These are phyloP conservation scores for Drosophila pseudotalamancana DNA, from an alignment of 2,888 invertebrate genomes.

Conservation along the genomic window DNA sequence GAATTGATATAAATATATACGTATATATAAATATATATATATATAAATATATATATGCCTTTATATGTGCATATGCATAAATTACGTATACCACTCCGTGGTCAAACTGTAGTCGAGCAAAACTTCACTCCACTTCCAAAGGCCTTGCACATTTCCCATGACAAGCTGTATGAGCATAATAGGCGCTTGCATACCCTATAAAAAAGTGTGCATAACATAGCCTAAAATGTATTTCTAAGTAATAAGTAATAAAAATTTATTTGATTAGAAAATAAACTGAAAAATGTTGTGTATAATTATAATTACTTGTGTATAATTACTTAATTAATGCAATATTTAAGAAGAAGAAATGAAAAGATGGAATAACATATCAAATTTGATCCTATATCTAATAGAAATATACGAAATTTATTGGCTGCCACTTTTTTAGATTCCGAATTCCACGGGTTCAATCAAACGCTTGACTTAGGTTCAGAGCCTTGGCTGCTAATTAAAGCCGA, in stretches of 20 bases:
- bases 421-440: background rate
- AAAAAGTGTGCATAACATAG: no score
- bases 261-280: no score
- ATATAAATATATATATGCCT: constrained; percentile 1
- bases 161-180: no score
- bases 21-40: constrained; percentile 7
- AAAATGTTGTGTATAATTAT: no score
- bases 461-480: background rate
- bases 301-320: no score
- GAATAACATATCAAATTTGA: no score
- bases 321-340: no score
- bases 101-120: constrained; percentile 43
- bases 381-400: no score
- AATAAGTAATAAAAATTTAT: no score
- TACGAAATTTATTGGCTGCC: background rate
- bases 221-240: no score
- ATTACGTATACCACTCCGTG: constrained; percentile 72
- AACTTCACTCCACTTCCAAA: constrained; percentile 23
- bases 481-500: background rate
- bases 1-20: constrained; percentile 68
- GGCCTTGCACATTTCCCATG: constrained; percentile 67
- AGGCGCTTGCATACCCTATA: background rate
- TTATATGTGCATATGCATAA: constrained; percentile 70
- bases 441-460: background rate
- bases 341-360: no score